Evolutionary conservation across 2,797 vertebrate genomes (phyloP).

Genomic region (Rousettus madagascariensis): DNA sequence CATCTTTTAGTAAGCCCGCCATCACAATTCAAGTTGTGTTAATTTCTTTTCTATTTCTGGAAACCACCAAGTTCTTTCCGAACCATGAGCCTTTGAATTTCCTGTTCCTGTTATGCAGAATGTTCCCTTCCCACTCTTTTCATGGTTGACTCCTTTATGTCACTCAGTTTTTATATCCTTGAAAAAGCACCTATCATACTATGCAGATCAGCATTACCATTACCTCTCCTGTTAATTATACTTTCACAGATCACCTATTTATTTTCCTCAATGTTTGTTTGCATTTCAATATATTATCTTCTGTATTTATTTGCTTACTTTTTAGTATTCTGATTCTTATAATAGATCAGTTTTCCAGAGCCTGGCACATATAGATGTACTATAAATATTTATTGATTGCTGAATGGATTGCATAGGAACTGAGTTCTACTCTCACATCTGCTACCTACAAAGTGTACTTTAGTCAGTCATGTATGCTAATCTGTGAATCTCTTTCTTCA

Average conservation of each 20-base stretch:
- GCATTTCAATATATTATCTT: background rate
- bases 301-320: background rate
- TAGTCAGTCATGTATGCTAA: background rate
- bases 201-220: background rate
- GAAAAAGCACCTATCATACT: background rate
- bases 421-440: background rate
- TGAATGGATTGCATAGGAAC: background rate
- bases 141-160: background rate
- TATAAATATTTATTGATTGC: background rate
- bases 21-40: background rate
- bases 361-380: background rate
- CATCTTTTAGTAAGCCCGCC: background rate
- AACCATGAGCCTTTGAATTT: background rate
- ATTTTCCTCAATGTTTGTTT: background rate
- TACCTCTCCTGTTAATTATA: background rate
- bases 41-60: constrained; percentile 27
- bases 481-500: background rate
- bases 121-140: background rate
- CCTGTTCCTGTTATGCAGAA: background rate
- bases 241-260: background rate
- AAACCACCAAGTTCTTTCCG: background rate
- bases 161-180: background rate
- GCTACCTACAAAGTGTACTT: background rate
- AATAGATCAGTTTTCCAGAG: background rate
- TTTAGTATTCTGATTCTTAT: background rate